Percentiles rank a stretch among this genome's conserved stretches.
phyloP scores from a whole-genome alignment of 2,113 vertebrate genomes.

The Actenoides lindsayi region DNA sequence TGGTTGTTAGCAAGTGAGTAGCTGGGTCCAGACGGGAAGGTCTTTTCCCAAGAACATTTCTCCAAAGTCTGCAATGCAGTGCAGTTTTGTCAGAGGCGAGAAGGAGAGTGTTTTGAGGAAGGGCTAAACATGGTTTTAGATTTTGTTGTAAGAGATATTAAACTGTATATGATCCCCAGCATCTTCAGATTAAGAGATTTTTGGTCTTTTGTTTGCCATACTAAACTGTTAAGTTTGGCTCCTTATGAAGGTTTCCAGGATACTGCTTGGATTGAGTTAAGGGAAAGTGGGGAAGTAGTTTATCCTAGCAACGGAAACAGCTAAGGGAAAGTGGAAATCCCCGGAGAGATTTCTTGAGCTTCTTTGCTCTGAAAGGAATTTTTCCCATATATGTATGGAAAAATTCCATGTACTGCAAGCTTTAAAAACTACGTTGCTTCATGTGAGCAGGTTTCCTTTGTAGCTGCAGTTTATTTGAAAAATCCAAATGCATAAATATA shows the following conservation, averaged over 20 bases:
- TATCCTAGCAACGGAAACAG: neutral
- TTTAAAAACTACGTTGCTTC: neutral
- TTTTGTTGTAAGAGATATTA: neutral
- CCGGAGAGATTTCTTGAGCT: neutral
- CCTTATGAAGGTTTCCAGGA: neutral
- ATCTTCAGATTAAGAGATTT: neutral
- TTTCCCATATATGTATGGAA: conserved; percentile 2
- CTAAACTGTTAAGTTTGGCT: neutral
- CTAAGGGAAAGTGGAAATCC: conserved; percentile 6
- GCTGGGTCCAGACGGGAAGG: neutral
- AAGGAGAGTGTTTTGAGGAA: neutral
- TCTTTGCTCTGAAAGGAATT: conserved; percentile 5
- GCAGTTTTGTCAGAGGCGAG: neutral
- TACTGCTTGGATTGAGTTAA: neutral
- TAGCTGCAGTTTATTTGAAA: neutral
- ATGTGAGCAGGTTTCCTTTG: neutral
- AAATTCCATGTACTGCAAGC: neutral
- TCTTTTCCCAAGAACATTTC: neutral
- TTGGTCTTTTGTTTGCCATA: neutral
- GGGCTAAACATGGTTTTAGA: neutral
- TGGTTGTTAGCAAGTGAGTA: neutral
- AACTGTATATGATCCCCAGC: neutral
- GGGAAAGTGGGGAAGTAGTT: neutral
- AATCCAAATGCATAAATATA: neutral
- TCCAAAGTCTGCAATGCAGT: neutral